Evolutionary conservation across 2,113 vertebrate genomes (phyloP).

Genomic region (Ochotona curzoniae): DNA sequence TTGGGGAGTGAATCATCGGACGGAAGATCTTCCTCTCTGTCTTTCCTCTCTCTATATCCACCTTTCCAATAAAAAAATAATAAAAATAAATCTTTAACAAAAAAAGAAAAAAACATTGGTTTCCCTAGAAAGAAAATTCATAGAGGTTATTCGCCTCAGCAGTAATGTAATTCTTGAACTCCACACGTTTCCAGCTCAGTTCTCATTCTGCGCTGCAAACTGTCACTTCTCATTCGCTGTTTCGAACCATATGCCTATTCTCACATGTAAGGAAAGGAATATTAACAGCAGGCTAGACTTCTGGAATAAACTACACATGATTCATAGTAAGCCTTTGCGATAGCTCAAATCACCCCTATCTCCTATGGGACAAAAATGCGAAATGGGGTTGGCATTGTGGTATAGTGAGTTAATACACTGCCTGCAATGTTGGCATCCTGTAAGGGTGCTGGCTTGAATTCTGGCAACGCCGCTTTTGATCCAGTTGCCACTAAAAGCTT

Average conservation of each 20-base stretch:
- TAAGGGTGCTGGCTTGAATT: too few relatives aligned
- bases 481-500: too few relatives aligned
- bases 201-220: not conserved
- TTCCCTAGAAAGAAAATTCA: not conserved
- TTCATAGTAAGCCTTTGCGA: not conserved
- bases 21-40: too few relatives aligned
- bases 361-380: not conserved
- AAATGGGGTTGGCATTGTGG: too few relatives aligned
- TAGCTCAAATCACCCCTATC: not conserved
- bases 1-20: too few relatives aligned
- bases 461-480: too few relatives aligned
- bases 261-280: constrained; percentile 27
- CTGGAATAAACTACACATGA: not conserved
- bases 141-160: not conserved
- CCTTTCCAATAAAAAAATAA: too few relatives aligned
- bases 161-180: not conserved
- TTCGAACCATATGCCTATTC: constrained; percentile 28
- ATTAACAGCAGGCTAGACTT: not conserved
- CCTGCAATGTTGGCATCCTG: too few relatives aligned
- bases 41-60: too few relatives aligned
- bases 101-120: too few relatives aligned
- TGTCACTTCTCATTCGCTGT: not conserved
- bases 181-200: not conserved
- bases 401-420: too few relatives aligned
- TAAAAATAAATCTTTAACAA: too few relatives aligned